These are phyloP conservation scores for Orestias chungarensis DNA, from an alignment of 2,797 vertebrate species.

Conservation along the genomic window DNA sequence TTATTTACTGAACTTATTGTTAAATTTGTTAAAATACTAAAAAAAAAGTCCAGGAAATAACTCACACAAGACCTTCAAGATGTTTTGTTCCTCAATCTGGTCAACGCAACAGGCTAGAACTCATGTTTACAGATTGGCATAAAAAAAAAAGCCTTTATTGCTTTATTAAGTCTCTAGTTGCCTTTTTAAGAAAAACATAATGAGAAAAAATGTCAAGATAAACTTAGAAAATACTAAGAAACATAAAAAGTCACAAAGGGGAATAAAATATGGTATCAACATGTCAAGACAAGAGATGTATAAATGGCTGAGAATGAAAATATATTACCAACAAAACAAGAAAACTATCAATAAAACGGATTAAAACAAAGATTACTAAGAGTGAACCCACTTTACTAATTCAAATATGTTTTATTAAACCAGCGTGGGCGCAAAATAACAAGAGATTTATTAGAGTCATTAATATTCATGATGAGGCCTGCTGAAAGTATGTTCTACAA, in stretches of 20 bases:
- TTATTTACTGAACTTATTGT: too few relatives aligned
- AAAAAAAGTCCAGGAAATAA: too few relatives aligned
- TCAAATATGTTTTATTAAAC: constrained; percentile 7
- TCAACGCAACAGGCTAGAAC: too few relatives aligned
- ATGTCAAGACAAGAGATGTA: background rate
- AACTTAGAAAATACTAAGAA: constrained; percentile 45
- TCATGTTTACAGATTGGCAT: too few relatives aligned
- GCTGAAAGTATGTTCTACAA: constrained; percentile 53
- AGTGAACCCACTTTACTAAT: background rate
- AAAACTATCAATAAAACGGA: background rate
- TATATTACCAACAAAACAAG: too few relatives aligned
- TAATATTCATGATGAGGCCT: constrained; percentile 70
- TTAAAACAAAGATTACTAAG: background rate
- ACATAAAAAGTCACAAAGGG: constrained; percentile 37
- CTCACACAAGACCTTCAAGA: too few relatives aligned
- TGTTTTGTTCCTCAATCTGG: too few relatives aligned
- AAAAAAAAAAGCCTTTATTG: too few relatives aligned
- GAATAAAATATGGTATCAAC: background rate
- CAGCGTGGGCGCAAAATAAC: constrained; percentile 13
- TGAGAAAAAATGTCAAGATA: constrained; percentile 17
- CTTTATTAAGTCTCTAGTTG: too few relatives aligned
- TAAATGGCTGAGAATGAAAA: background rate
- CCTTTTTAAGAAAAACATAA: too few relatives aligned
- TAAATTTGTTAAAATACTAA: too few relatives aligned
- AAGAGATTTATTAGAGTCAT: constrained; percentile 52